A percentile compares a stretch with the other conserved stretches of the same genome.
These are phyloP conservation scores for Orchestes rusci DNA, from an alignment of 2,888 invertebrate genomes.

Conservation along the genomic window DNA sequence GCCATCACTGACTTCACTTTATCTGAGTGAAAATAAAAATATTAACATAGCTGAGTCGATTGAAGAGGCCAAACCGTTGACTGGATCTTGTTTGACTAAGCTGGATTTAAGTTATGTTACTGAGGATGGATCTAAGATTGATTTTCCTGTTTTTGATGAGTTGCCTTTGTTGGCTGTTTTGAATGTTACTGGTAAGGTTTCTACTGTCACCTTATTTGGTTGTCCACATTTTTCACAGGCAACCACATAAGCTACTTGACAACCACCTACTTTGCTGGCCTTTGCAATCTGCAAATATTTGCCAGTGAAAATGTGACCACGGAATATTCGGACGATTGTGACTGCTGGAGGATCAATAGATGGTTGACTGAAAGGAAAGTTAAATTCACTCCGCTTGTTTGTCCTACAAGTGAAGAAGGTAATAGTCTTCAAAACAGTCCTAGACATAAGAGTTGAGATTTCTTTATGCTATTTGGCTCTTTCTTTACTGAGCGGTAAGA, in stretches of 20 bases:
- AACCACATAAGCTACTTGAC: constrained; percentile 27
- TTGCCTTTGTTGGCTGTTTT: constrained; percentile 35
- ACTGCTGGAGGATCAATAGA: constrained; percentile 37
- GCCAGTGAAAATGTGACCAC: constrained; percentile 34
- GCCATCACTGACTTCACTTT: constrained; percentile 37
- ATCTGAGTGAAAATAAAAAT: constrained; percentile 38
- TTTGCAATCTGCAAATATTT: constrained; percentile 38
- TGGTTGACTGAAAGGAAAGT: constrained; percentile 37
- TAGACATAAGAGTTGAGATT: too few species aligned
- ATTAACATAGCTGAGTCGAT: constrained; percentile 37
- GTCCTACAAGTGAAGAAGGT: constrained; percentile 31
- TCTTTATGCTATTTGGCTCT: too few species aligned
- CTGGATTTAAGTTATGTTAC: constrained; percentile 37
- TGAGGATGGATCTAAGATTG: constrained; percentile 24
- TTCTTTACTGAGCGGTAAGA: too few species aligned
- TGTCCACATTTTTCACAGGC: neutral
- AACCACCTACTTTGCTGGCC: constrained; percentile 36
- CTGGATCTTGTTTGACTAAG: constrained; percentile 34
- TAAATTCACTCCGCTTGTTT: constrained; percentile 33
- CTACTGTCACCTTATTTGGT: neutral
- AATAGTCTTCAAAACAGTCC: too few species aligned
- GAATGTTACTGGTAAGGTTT: constrained; percentile 33
- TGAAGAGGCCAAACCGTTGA: constrained; percentile 35
- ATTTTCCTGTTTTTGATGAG: constrained; percentile 35
- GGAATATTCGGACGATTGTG: constrained; percentile 34